phyloP scores from a whole-genome alignment of 2,113 vertebrate species.

The Vimba vimba region DNA sequence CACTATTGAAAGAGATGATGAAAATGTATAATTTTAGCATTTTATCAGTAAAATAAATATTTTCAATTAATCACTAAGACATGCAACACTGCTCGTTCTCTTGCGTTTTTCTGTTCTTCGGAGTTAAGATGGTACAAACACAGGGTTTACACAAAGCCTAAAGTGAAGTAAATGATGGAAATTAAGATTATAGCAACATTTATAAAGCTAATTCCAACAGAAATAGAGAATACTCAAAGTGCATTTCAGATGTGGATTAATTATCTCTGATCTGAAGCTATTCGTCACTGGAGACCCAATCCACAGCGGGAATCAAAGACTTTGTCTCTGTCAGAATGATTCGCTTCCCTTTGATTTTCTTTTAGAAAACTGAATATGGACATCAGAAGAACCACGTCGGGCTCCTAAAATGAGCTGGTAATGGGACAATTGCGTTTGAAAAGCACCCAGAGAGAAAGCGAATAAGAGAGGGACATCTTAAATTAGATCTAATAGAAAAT shows the following conservation, averaged over 20 bases:
- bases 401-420: constrained; percentile 22
- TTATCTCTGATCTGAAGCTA: constrained; percentile 29
- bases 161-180: constrained; percentile 25
- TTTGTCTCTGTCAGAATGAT: constrained; percentile 29
- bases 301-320: constrained; percentile 32
- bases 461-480: constrained; percentile 7
- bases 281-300: background rate
- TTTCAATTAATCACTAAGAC: background rate
- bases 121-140: background rate
- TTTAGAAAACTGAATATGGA: constrained; percentile 21
- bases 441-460: constrained; percentile 9
- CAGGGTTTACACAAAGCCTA: background rate
- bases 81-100: background rate
- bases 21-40: background rate
- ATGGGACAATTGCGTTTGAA: constrained; percentile 29
- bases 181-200: constrained; percentile 24
- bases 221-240: constrained; percentile 15
- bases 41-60: constrained; percentile 7
- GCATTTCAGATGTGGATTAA: constrained; percentile 29
- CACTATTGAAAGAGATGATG: constrained; percentile 27
- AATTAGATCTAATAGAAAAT: constrained; percentile 47
- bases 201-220: constrained; percentile 13
- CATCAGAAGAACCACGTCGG: constrained; percentile 13
- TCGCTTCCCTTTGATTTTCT: background rate
- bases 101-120: background rate